phyloP scores from a whole-genome alignment of 2,888 invertebrate species.

The Tenthredo scrophulariae region DNA sequence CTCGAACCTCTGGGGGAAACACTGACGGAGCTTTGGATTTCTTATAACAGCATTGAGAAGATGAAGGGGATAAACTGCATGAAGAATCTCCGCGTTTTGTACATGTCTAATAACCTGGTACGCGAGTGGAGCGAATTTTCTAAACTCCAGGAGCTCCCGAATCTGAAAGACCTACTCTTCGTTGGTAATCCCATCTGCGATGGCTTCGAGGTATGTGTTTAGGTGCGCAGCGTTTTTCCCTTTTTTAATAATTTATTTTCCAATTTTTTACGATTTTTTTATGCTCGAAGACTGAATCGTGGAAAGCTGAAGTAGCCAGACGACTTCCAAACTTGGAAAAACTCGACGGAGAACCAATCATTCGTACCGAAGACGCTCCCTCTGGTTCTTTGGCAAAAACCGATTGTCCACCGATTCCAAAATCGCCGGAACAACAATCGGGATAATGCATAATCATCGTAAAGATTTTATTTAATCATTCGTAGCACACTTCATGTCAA shows the following conservation, averaged over 20 bases:
- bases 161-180: slow-evolving; percentile 89
- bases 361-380: slow-evolving; percentile 79
- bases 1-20: slow-evolving; percentile 93
- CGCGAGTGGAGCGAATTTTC: slow-evolving; percentile 94
- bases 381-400: slow-evolving; percentile 55
- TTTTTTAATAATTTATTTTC: not conserved
- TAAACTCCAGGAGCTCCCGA: slow-evolving; percentile 86
- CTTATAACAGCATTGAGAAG: slow-evolving; percentile 95
- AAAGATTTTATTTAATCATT: not conserved
- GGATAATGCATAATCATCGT: slow-evolving; percentile 2
- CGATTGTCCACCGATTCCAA: slow-evolving; percentile 58
- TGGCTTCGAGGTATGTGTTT: slow-evolving; percentile 71
- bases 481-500: too few relatives aligned
- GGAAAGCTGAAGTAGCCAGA: slow-evolving; percentile 86
- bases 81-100: slow-evolving; percentile 89
- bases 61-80: slow-evolving; percentile 91
- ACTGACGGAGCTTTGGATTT: slow-evolving; percentile 95
- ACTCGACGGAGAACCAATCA: slow-evolving; percentile 90
- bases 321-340: slow-evolving; percentile 88
- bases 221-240: not conserved
- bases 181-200: slow-evolving; percentile 82
- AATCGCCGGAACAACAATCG: slow-evolving; percentile 55
- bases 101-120: slow-evolving; percentile 91
- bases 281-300: slow-evolving; percentile 82
- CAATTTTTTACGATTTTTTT: not conserved